Evolutionary conservation across 2,888 invertebrate species (phyloP).

Genomic region (Dorcus parallelipipedus): DNA sequence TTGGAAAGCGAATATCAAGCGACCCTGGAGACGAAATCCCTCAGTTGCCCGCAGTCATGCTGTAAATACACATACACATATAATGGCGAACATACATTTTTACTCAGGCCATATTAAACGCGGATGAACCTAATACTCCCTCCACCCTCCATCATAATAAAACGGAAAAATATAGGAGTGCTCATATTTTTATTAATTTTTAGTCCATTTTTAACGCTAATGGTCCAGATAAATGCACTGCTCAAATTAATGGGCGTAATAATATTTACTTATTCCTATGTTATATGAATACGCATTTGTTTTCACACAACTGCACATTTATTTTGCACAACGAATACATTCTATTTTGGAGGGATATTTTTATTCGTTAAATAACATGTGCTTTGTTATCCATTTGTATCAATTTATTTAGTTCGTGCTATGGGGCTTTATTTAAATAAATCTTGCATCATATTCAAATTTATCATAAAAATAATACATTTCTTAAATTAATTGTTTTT

Average conservation of each 20-base stretch:
- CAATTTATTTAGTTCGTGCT: too few relatives aligned
- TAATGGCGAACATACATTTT: constrained; percentile 50
- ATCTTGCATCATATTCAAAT: too few relatives aligned
- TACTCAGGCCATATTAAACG: constrained; percentile 46
- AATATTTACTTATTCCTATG: constrained; percentile 30
- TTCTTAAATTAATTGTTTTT: too few relatives aligned
- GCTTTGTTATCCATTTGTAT: too few relatives aligned
- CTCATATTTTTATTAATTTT: constrained; percentile 39
- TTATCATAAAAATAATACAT: too few relatives aligned
- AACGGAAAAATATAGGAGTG: constrained; percentile 17
- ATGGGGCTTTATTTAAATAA: too few relatives aligned
- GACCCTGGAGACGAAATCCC: constrained; percentile 17
- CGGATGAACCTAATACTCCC: constrained; percentile 22
- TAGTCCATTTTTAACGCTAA: constrained; percentile 37
- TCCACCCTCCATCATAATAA: constrained; percentile 36
- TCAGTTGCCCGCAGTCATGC: constrained; percentile 23
- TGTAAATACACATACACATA: constrained; percentile 39
- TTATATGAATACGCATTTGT: background rate
- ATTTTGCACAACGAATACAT: too few relatives aligned
- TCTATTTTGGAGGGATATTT: too few relatives aligned
- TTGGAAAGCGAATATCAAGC: too few relatives aligned
- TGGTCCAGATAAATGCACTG: constrained; percentile 32
- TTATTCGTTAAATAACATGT: too few relatives aligned
- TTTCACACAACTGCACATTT: background rate
- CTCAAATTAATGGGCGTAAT: constrained; percentile 33